Evolutionary conservation across 2,888 invertebrate genomes (phyloP).

Genomic region (Capitulum mitella): DNA sequence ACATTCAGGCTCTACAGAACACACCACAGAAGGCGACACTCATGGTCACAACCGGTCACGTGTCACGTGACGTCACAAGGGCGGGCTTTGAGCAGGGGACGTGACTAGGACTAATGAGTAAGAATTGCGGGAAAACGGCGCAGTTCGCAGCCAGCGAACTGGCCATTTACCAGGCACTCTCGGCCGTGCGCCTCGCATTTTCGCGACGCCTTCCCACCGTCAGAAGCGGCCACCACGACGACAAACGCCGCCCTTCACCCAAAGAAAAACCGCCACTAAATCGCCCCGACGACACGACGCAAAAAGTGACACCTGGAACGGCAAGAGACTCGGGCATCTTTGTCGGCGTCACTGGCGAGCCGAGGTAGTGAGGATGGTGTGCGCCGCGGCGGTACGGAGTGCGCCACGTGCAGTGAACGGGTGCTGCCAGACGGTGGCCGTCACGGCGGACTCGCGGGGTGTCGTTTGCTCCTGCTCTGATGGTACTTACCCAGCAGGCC

Average conservation of each 20-base stretch:
- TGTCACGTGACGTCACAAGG: not conserved
- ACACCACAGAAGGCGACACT: not conserved
- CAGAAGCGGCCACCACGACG: not conserved
- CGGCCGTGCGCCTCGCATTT: no score
- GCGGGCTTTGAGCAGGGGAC: not conserved
- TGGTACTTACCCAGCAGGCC: slow-evolving; percentile 7
- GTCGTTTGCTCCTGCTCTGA: not conserved
- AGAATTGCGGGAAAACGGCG: not conserved
- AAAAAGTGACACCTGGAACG: no score
- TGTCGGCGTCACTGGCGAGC: no score
- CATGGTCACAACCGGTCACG: not conserved
- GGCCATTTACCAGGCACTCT: not conserved
- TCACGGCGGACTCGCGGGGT: not conserved
- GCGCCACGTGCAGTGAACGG: not conserved
- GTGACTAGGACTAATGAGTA: slow-evolving; percentile 18
- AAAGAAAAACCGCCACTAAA: not conserved
- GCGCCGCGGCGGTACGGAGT: not conserved
- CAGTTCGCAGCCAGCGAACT: not conserved
- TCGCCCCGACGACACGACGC: not conserved
- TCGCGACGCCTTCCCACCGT: not conserved
- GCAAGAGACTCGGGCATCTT: no score
- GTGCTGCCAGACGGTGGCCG: not conserved
- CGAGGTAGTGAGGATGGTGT: no score
- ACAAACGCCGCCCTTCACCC: not conserved
- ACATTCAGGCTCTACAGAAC: not conserved